Evolutionary conservation across 2,888 invertebrate species (phyloP), one percentile per base, ranked within the genome.

Genomic region (Drosophila macrospina): DNA sequence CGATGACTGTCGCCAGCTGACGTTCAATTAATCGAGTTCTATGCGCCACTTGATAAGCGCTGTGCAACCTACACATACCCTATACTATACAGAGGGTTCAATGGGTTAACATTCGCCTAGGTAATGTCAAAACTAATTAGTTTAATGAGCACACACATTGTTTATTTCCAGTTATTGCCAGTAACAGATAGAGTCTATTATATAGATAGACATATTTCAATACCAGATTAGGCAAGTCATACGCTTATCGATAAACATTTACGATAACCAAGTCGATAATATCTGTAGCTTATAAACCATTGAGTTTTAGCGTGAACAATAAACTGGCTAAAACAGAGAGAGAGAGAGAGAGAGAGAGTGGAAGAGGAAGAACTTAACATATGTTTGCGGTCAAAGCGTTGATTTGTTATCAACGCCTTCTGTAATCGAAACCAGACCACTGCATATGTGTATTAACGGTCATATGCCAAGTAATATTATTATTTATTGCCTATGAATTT

Each of bases 11-110:
- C 63, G 75, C 62, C 70, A 63, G 28, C 11, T 20, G 0, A 50
- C 37, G 15, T 41, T 13, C 15, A 8, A 34, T 5, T 30, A 28
- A 4, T 20, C 20, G 5, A 44, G 26, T 47, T 41, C 59, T 60
- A 54, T 56, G 60, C 55, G 45, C 41, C 70, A 28, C 16, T 60
- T 60, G 64, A 76, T 71, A 71, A 76, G 55, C 24, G 41, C 13
- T 59, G 37, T 37, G 45, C 26, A 26, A 5, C 5, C 20, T 10
- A 48, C 20, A 10, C 41, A 20, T 24, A 28, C 20, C 54, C 20
- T 32, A 10, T 26, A 34, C 41, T 1, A 28, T 26, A 30, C 37
- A 51, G 52, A 42, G 51, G 61, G 75, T 42, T 45, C 15, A 51
- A 56, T 39, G 51, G 61, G 75, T 42, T 45, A n/a, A 62, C 28